phyloP scores from a whole-genome alignment of 2,113 vertebrate species.

The Pluvianellus socialis region DNA sequence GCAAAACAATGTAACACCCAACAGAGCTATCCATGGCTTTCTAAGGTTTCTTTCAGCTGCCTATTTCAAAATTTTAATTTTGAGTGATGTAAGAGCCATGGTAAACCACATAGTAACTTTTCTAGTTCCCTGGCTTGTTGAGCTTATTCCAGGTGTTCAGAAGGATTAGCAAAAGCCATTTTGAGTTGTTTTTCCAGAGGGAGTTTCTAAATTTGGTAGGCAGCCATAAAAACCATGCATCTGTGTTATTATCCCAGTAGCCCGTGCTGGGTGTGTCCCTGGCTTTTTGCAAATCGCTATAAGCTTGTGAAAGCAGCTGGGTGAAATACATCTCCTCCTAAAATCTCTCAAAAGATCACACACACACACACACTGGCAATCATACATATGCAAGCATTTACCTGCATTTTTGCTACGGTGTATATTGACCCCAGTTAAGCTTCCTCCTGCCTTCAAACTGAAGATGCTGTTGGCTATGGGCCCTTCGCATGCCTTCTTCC shows the following conservation, averaged over 20 bases:
- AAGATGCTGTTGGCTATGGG: not conserved
- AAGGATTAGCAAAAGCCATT: conserved; percentile 41
- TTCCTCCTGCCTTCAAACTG: not conserved
- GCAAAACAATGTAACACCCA: not conserved
- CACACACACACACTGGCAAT: not conserved
- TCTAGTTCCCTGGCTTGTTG: not conserved
- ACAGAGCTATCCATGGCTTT: not conserved
- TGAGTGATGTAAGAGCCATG: not conserved
- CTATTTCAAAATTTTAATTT: conserved; percentile 11
- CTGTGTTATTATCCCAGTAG: conserved; percentile 31
- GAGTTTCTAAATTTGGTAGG: conserved; percentile 31
- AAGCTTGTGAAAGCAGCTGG: not conserved
- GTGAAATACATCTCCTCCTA: not conserved
- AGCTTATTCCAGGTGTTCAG: conserved; percentile 42
- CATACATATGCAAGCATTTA: not conserved
- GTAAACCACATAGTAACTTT: conserved; percentile 13
- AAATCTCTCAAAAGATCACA: not conserved
- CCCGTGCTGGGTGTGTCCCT: not conserved
- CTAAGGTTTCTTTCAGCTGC: conserved; percentile 5
- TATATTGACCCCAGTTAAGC: not conserved
- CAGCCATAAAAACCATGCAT: not conserved
- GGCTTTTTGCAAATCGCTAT: not conserved
- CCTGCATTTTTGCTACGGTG: not conserved
- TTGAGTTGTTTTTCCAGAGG: conserved; percentile 14
- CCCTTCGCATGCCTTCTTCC: not conserved